Evolutionary conservation across 2,888 invertebrate species (phyloP).

Genomic region (Julus scanicus): DNA sequence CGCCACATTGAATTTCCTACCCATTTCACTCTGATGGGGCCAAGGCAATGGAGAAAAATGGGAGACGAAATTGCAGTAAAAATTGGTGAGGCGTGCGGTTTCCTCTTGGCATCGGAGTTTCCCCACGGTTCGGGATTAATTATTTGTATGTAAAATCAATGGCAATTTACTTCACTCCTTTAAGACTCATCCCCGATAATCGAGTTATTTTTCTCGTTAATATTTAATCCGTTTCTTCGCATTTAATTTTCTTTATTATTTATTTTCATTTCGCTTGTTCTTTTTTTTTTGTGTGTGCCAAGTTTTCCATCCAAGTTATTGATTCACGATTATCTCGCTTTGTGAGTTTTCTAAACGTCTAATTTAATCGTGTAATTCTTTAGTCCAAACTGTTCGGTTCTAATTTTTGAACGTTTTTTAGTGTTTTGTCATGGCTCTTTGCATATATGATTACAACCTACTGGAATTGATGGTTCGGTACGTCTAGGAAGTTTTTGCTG

Average conservation of each 20-base stretch:
- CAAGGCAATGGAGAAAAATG: background rate
- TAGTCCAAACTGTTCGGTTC: background rate
- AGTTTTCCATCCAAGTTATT: background rate
- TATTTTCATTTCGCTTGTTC: background rate
- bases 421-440: no score
- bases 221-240: constrained; percentile 38
- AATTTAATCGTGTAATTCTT: constrained; percentile 5
- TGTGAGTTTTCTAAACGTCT: constrained; percentile 5
- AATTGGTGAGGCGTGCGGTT: constrained; percentile 34
- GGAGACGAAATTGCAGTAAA: constrained; percentile 25
- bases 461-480: no score
- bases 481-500: no score
- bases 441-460: no score
- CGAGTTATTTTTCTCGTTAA: constrained; percentile 42
- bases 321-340: constrained; percentile 15
- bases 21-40: constrained; percentile 16
- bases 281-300: background rate
- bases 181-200: constrained; percentile 30
- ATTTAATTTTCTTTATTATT: constrained; percentile 41
- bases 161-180: constrained; percentile 25
- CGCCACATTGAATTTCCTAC: constrained; percentile 10
- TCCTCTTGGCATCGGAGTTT: constrained; percentile 15
- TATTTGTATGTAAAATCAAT: constrained; percentile 21
- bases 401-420: background rate
- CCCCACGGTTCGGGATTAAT: background rate